Evolutionary conservation across 2,113 vertebrate genomes (phyloP).

Genomic region (Nothocercus nigrocapillus): DNA sequence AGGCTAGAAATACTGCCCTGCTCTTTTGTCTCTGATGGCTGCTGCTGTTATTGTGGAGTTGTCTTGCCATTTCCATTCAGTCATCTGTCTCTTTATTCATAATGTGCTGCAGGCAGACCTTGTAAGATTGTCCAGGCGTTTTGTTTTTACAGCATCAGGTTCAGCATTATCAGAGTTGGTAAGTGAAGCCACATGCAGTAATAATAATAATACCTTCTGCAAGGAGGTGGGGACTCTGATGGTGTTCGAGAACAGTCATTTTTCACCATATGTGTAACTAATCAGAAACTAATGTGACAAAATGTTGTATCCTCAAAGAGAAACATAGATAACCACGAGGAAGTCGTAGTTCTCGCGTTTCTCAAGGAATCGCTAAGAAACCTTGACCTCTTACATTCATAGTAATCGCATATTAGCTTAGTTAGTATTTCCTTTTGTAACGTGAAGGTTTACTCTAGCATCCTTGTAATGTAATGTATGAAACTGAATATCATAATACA

Average conservation of each 20-base stretch:
- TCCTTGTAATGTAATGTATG: not conserved
- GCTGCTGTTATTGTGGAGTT: not conserved
- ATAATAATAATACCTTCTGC: slow-evolving; percentile 10
- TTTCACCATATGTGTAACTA: not conserved
- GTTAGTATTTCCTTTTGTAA: not conserved
- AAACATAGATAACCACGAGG: not conserved
- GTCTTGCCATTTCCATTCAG: not conserved
- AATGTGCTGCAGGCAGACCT: not conserved
- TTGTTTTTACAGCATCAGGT: not conserved
- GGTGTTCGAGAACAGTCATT: not conserved
- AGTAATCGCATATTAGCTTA: not conserved
- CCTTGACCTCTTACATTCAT: not conserved
- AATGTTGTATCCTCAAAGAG: not conserved
- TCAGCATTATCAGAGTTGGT: not conserved
- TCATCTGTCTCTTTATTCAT: not conserved
- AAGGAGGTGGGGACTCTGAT: not conserved
- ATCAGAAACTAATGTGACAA: slow-evolving; percentile 12
- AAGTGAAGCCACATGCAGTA: not conserved
- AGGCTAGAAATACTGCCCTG: rapidly evolving
- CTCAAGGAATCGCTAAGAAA: not conserved
- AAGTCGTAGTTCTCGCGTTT: not conserved
- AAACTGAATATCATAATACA: not conserved
- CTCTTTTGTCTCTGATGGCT: not conserved
- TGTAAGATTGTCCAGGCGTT: not conserved
- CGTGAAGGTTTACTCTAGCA: not conserved